Evolutionary conservation across 2,797 vertebrate genomes (phyloP), one percentile per base, ranked within the genome.

Genomic region (Ctenosaura bakeri): DNA sequence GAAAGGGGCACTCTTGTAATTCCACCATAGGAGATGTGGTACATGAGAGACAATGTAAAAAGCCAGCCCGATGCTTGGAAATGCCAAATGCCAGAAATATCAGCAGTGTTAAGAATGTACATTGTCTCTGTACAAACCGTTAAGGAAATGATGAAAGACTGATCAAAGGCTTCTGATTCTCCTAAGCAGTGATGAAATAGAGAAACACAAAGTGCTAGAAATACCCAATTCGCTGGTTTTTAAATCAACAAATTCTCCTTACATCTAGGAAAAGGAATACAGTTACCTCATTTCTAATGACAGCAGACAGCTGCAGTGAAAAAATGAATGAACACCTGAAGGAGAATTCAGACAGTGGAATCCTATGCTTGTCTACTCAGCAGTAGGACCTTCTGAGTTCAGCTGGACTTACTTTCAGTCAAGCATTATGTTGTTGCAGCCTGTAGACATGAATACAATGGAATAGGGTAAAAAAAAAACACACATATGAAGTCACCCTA

Each of bases 21-120:
- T 62, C 52, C 69, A n/a, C 20, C 12, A 56, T 6, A 26, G 71
- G 42, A 24, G 46, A 38, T 79, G n/a, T 0, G 22, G 77, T 5
- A 3, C 42, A 32, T n/a, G 35, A 88, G n/a, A 74, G 66, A 16
- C 66, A 50, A 50, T 66, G 66, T 46, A 52, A 76, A 83, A 83
- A 50, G 24, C 54, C 38, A 35, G 71, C 38, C 52, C 83, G 71
- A 83, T 81, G 18, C 42, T 50, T n/a, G 16, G 71, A 74, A 64
- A 29, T 89, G 88, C 80, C 42, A 76, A 35, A 74, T 9, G 16
- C 80, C 88, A 62, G 7, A 54, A 83, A 83, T 83, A 64, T 83
- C 78, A 88, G 20, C 76, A 78, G 14, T 38, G 26, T 83, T 50
- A 24, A 42, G 26, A n/a, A 50, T n/a, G 35, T 76, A 71, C 32